Percentiles rank a stretch among this genome's conserved stretches.
These are phyloP conservation scores for Dioctria linearis DNA, from an alignment of 2,888 invertebrate genomes.

Conservation along the genomic window DNA sequence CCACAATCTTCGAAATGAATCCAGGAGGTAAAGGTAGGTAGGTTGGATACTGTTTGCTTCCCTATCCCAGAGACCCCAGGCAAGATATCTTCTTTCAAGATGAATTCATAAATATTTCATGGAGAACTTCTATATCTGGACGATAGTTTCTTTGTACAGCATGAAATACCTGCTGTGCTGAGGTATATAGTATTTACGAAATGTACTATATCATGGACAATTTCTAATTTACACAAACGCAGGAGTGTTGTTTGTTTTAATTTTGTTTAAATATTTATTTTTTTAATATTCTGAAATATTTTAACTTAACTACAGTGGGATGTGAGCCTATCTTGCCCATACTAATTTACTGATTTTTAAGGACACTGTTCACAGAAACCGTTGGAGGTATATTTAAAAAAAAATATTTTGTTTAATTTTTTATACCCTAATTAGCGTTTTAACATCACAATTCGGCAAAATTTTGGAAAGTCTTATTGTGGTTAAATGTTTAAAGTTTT, in stretches of 20 bases:
- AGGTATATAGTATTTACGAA: no score
- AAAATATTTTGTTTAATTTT: no score
- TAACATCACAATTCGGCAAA: no score
- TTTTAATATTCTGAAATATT: no score
- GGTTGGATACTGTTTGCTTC: not conserved
- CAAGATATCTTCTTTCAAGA: not conserved
- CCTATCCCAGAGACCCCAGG: not conserved
- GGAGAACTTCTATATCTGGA: not conserved
- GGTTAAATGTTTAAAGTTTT: no score
- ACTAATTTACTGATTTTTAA: no score
- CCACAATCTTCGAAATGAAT: not conserved
- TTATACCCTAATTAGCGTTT: no score
- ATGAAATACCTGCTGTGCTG: not conserved
- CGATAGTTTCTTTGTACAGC: not conserved
- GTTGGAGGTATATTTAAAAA: no score
- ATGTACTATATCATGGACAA: not conserved
- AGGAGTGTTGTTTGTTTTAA: not conserved
- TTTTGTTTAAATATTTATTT: not conserved
- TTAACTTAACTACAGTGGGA: no score
- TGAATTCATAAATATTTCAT: slow-evolving; percentile 13
- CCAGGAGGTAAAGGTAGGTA: not conserved
- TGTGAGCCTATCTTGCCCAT: no score
- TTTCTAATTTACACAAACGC: not conserved
- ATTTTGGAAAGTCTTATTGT: no score
- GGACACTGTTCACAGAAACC: no score